These are phyloP conservation scores for Campoletis sonorensis DNA, from an alignment of 1,140 invertebrate genomes.

Conservation along the genomic window DNA sequence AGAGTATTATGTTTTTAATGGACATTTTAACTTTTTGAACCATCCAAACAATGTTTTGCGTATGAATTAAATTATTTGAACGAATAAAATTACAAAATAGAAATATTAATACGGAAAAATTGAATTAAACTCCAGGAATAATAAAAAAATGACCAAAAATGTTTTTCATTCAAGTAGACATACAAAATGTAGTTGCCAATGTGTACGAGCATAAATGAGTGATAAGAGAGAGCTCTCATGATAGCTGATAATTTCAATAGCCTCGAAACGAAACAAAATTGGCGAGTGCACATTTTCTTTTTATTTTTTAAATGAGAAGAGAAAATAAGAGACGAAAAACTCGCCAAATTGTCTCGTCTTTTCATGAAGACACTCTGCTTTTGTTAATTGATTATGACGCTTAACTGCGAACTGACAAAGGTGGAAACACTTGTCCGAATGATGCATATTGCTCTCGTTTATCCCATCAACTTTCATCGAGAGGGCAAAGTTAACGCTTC, in stretches of 20 bases:
- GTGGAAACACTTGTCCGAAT: constrained; percentile 41
- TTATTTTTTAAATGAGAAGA: neutral
- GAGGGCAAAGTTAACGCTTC: constrained; percentile 52
- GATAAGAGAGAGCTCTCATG: neutral
- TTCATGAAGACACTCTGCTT: neutral
- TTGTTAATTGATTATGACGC: constrained; percentile 16
- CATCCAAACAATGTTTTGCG: no score
- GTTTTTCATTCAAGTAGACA: neutral
- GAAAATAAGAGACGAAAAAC: neutral
- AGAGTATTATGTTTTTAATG: neutral
- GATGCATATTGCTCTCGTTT: constrained; percentile 18
- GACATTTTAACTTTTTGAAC: no score
- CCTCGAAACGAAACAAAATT: neutral
- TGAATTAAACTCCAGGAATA: neutral
- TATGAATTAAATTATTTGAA: no score
- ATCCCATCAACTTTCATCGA: constrained; percentile 45
- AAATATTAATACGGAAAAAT: no score
- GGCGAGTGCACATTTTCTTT: neutral
- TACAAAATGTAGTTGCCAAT: constrained; percentile 10
- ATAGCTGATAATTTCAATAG: constrained; percentile 22
- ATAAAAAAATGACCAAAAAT: constrained; percentile 21
- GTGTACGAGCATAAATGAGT: neutral
- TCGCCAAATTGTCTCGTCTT: neutral
- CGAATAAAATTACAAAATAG: no score
- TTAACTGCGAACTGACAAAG: constrained; percentile 18